These are phyloP conservation scores for Ditula angustiorana DNA, from an alignment of 2,888 invertebrate genomes.

Conservation along the genomic window DNA sequence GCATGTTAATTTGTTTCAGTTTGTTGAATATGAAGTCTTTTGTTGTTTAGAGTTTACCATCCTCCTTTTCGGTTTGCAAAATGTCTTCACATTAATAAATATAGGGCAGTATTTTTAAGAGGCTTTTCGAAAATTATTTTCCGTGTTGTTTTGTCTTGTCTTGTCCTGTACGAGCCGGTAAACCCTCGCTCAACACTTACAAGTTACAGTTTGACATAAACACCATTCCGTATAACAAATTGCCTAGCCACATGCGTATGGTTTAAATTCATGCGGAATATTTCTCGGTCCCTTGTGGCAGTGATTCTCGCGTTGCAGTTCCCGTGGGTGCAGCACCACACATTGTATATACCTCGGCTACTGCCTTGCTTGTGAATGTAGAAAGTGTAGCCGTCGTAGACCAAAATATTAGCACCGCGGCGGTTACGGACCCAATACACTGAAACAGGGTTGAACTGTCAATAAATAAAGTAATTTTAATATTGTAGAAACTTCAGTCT, in stretches of 20 bases:
- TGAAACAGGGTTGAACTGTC: constrained; percentile 42
- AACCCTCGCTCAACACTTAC: too few species aligned
- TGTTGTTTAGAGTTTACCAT: too few species aligned
- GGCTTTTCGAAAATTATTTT: too few species aligned
- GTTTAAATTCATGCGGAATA: constrained; percentile 2
- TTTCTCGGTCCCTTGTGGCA: constrained; percentile 9
- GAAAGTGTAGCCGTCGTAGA: constrained; percentile 46
- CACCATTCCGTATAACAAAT: constrained; percentile 39
- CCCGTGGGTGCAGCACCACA: constrained; percentile 46
- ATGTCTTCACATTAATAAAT: too few species aligned
- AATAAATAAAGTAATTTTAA: constrained; percentile 6
- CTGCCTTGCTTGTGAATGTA: constrained; percentile 35
- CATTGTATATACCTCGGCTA: constrained; percentile 21
- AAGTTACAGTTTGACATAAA: constrained; percentile 36
- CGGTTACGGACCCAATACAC: constrained; percentile 50
- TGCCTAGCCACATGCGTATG: constrained; percentile 34
- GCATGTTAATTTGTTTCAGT: too few species aligned
- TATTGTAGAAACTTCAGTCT: too few species aligned
- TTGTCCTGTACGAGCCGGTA: too few species aligned
- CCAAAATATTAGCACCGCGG: constrained; percentile 47
- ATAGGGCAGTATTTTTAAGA: too few species aligned
- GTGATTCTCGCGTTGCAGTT: constrained; percentile 44
- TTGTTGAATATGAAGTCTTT: too few species aligned
- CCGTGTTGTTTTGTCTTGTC: too few species aligned
- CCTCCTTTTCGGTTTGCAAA: too few species aligned